phyloP scores from a whole-genome alignment of 2,113 vertebrate species.

The Antidorcas marsupialis region DNA sequence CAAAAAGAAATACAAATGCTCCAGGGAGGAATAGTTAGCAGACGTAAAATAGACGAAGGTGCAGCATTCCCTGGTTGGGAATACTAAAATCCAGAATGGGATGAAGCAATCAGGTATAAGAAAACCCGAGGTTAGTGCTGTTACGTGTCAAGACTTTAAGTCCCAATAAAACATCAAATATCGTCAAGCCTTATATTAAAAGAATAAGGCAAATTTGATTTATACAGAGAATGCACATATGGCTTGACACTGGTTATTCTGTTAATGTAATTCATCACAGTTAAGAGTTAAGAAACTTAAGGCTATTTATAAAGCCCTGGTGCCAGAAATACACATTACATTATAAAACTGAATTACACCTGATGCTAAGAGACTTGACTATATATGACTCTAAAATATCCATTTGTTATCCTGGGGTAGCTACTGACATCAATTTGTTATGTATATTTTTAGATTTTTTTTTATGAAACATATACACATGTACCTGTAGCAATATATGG shows the following conservation, averaged over 20 bases:
- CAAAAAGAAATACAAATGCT: background rate
- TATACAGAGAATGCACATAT: background rate
- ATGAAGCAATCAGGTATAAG: background rate
- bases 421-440: background rate
- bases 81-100: background rate
- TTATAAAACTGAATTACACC: background rate
- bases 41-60: background rate
- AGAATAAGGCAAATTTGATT: background rate
- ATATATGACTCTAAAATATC: background rate
- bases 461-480: background rate
- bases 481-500: background rate
- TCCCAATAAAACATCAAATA: background rate
- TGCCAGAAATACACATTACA: background rate
- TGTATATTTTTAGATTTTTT: background rate
- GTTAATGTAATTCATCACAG: background rate
- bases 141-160: background rate
- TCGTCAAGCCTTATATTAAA: background rate
- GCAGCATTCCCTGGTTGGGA: background rate
- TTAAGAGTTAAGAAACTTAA: background rate
- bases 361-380: background rate
- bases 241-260: background rate
- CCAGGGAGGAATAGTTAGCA: background rate
- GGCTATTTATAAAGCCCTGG: background rate
- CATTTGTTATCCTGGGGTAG: background rate
- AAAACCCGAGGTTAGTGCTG: background rate